Evolutionary conservation across 2,888 invertebrate species (phyloP).

Genomic region (Spisula solida): DNA sequence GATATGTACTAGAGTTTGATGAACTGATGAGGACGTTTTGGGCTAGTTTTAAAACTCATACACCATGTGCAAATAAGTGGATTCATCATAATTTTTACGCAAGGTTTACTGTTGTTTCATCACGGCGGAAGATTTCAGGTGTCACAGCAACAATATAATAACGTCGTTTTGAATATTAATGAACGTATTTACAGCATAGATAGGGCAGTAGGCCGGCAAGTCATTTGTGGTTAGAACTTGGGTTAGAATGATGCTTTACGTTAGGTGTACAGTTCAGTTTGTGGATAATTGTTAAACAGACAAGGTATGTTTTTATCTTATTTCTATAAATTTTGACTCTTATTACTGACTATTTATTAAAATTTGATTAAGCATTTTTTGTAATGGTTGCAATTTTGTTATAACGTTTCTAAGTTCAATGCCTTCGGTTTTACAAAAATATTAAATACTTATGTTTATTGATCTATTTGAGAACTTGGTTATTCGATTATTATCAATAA

Average conservation of each 20-base stretch:
- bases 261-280: not conserved
- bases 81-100: not conserved
- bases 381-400: too few relatives aligned
- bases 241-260: too few relatives aligned
- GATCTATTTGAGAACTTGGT: too few relatives aligned
- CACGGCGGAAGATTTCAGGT: not conserved
- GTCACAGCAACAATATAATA: not conserved
- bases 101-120: not conserved
- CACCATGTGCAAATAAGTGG: not conserved
- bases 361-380: not conserved
- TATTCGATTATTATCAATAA: too few relatives aligned
- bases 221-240: not conserved
- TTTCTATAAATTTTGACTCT: not conserved
- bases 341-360: not conserved
- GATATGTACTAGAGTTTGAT: not conserved
- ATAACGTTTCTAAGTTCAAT: too few relatives aligned
- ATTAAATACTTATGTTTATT: too few relatives aligned
- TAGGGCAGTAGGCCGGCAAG: constrained; percentile 35
- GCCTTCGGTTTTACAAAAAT: too few relatives aligned
- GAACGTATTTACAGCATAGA: not conserved
- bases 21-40: not conserved
- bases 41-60: not conserved
- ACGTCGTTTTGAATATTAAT: constrained; percentile 37
- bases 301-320: not conserved
- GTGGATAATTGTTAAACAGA: not conserved